Conservation (phyloP, 1,140 invertebrate genomes). For the Stenopsyche tienmushanensis region DNA sequence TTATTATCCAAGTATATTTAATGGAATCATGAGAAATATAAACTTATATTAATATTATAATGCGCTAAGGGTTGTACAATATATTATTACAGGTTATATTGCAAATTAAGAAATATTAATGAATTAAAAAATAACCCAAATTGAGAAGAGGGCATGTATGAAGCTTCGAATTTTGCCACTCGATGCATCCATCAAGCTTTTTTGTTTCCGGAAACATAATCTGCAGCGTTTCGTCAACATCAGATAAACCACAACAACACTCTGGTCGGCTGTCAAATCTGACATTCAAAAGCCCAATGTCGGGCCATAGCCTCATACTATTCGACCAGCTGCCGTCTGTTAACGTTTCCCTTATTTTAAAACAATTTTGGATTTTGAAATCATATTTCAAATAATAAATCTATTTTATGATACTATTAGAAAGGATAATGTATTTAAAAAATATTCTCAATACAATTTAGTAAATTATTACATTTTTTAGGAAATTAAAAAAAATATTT, state of each 20-base stretch:
- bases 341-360: too few species aligned
- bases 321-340: neutral
- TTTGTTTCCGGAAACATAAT: neutral
- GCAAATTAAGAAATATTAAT: neutral
- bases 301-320: neutral
- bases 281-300: neutral
- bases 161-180: neutral
- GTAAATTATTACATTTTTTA: too few species aligned
- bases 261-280: neutral
- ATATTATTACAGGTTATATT: neutral
- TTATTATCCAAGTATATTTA: too few species aligned
- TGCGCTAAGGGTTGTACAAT: neutral
- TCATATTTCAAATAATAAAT: too few species aligned
- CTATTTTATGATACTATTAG: too few species aligned
- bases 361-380: neutral
- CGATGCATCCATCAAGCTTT: neutral
- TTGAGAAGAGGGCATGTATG: constrained; percentile 21
- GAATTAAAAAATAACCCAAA: constrained; percentile 11
- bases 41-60: constrained; percentile 4
- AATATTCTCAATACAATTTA: too few species aligned
- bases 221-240: neutral
- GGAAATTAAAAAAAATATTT: too few species aligned
- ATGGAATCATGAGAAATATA: too few species aligned
- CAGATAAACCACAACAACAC: neutral
- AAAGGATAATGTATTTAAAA: too few species aligned